Evolutionary conservation across 2,797 vertebrate species (phyloP), one percentile per base, ranked within the genome.

Genomic region (Danio kyathit): DNA sequence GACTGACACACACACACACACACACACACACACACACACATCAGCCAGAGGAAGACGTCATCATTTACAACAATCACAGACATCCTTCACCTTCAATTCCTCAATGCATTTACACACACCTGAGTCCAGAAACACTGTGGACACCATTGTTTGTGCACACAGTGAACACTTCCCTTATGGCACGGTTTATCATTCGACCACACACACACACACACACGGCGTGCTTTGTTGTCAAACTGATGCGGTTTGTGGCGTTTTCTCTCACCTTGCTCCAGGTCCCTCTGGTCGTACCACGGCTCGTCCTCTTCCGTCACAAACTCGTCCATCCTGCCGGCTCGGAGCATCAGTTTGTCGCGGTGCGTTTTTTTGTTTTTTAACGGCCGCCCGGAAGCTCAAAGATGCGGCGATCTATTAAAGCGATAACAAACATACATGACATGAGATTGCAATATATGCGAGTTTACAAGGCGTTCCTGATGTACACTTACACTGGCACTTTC

Each of bases 251-350:
- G 14, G 29, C 4, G 29, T 72, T 14, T 64, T 13, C 48, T 48
- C 92, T 92, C 93, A 99, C 97, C 98, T 93, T 98, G 97, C 89
- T 99, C 97, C 91, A 99, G 94, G 88, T 99, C 97, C 85, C 96
- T 93, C 88, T 98, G 97, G 78, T 97, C 96, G 91, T 98, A 99
- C 97, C 97, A 99, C 44, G 96, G 95, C 89, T 99, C 97, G 76
- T 99, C 97, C 88, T 98, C 97, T 87, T 97, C 97, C 21, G 95
- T 96, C 46, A 95, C 92, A 83, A 97, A 97, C 93, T 99, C 97
- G 87, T 98, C 97, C 97, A 99, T 99, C 89, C 94, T 95, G 79
- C 92, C 93, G 6, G 95, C 92, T 49, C 95, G 94, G 82, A 97
- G 92, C 93, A 95, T 93, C 89, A 43, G 81, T 57, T 13, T 43